Evolutionary conservation across 2,797 vertebrate species (phyloP).

Genomic region (Dallia pectoralis): DNA sequence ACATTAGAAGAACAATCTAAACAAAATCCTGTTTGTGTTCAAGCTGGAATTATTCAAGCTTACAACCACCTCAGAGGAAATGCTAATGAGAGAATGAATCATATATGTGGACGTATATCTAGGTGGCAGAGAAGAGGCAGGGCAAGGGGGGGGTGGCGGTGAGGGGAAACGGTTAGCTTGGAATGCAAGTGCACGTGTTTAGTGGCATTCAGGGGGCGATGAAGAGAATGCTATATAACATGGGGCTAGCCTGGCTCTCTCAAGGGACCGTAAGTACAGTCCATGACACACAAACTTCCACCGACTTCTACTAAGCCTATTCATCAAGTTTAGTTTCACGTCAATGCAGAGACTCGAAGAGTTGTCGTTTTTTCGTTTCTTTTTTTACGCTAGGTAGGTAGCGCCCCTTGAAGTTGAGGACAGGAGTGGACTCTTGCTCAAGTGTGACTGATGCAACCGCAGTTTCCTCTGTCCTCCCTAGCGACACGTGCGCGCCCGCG

Average conservation of each 20-base stretch:
- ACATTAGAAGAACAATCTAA: slow-evolving; percentile 4
- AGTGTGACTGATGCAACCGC: slow-evolving; percentile 36
- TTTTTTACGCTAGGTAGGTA: no score
- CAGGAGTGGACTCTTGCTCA: slow-evolving; percentile 30
- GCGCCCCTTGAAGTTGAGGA: slow-evolving; percentile 19
- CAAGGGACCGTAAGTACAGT: slow-evolving; percentile 38
- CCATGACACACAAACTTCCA: slow-evolving; percentile 30
- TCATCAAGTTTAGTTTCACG: no score
- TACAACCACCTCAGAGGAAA: slow-evolving; percentile 46
- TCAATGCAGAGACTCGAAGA: no score
- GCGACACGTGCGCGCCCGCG: not conserved
- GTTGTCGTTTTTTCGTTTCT: no score
- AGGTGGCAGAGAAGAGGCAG: slow-evolving; percentile 43
- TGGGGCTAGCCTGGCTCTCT: slow-evolving; percentile 10
- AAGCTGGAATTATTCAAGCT: slow-evolving; percentile 32
- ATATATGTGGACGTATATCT: slow-evolving; percentile 59
- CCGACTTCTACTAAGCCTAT: slow-evolving; percentile 22
- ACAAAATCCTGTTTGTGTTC: slow-evolving; percentile 31
- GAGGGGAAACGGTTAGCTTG: not conserved
- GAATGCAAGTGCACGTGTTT: not conserved
- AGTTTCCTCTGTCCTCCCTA: slow-evolving; percentile 29
- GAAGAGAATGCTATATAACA: not conserved
- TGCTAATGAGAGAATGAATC: slow-evolving; percentile 63
- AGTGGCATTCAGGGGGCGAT: not conserved
- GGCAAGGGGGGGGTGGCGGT: not conserved